A percentile compares a stretch with the other conserved stretches of the same genome.
These are phyloP conservation scores for Yponomeuta plumbellus DNA, from an alignment of 2,888 invertebrate genomes.

Conservation along the genomic window DNA sequence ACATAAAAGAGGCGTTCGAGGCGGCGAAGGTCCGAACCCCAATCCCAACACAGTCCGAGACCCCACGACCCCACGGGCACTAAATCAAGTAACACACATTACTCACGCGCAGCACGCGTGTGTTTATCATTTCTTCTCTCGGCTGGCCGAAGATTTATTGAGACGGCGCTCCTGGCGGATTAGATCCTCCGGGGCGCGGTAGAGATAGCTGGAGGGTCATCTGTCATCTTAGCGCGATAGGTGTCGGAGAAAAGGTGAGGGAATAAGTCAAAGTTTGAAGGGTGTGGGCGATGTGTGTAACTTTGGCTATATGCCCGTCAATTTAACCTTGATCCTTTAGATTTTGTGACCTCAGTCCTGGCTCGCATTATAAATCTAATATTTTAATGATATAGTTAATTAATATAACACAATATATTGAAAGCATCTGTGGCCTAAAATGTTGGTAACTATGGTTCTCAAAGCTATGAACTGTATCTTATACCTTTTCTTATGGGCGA, in stretches of 20 bases:
- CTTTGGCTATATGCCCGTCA: no score
- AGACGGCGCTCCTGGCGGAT: constrained; percentile 1
- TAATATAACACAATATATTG: no score
- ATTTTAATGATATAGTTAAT: no score
- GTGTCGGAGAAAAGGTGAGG: background rate
- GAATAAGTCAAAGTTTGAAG: background rate
- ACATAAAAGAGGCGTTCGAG: no score
- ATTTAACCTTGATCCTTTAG: no score
- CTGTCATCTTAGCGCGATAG: background rate
- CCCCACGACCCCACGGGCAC: constrained; percentile 1
- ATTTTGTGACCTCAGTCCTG: no score
- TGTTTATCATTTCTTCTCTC: constrained; percentile 10
- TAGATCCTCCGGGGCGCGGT: background rate
- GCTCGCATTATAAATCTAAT: no score
- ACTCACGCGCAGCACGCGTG: constrained; percentile 4
- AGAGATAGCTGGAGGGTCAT: background rate
- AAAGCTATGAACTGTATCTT: no score
- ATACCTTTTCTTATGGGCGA: no score
- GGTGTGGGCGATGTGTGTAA: background rate
- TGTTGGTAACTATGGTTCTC: no score
- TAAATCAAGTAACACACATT: constrained; percentile 6
- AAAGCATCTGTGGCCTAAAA: no score
- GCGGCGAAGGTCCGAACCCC: background rate
- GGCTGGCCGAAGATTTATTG: background rate
- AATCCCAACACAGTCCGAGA: background rate